Base-by-base conservation (phyloP, 2,888 invertebrate genomes). In the Parasteatoda lunata region DNA sequence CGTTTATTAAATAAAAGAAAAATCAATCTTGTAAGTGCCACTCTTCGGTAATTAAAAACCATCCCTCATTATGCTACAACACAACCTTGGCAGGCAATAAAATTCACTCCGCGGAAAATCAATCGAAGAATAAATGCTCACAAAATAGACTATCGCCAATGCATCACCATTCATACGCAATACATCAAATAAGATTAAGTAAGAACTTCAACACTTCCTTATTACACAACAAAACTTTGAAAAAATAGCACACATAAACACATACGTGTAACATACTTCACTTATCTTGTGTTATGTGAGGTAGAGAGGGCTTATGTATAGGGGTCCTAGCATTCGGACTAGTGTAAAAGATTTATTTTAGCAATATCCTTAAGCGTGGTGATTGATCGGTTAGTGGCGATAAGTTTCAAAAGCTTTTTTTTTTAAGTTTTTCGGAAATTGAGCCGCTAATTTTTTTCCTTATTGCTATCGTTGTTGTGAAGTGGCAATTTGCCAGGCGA, bases 401-500 rank as follows among this genome's bases (percentile, higher is more conserved):
- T 83, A 71, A 70, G 73, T 71, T 30, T 30, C 30, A 30, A 30
- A 30, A 30, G 30, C 30, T 30, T 30, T 30, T 30, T 30, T 30
- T 30, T 30, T 30, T 30, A 30, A 30, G 30, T 30, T 30, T n/a
- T 30, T 30, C 30, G 30, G 30, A 30, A 30, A 30, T 30, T 30
- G 30, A 30, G 30, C 30, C 30, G 30, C 30, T 30, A 30, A 30
- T 30, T 30, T 30, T 30, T 30, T 30, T 30, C 30, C 30, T 30
- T 30, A 30, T 30, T 30, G 30, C 30, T 30, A 1, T 30, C 30
- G 30, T 30, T 30, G 30, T 30, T 30, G 30, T 30, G 30, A 30
- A 30, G 70, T 85, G 85, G 85, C 85, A 80, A 77, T 72, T 85
- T 85, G 85, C 85, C 85, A 85, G 59, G 65, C 54, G 54, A 76